Evolutionary conservation across 2,797 vertebrate genomes (phyloP), one percentile per base, ranked within the genome.

Genomic region (Tenualosa ilisha): DNA sequence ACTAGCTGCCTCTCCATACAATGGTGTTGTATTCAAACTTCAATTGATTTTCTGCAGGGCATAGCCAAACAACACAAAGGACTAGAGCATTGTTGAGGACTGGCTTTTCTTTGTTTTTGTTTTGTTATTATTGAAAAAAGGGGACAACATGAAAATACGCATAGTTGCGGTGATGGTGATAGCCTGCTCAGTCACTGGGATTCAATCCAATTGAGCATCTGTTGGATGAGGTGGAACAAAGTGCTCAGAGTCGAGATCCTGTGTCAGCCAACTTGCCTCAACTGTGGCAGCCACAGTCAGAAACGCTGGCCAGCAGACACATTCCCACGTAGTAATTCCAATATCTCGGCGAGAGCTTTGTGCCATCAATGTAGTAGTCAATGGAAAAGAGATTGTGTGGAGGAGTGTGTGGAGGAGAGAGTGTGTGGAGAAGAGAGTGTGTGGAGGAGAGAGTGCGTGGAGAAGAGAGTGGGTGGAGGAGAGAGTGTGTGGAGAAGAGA

Each of bases 201-300:
- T 31, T 72, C 65, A 15, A 72, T 72, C 65, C 65, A 72, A 72
- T 72, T 72, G 65, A 72, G 65, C 31, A 72, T 72, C 65, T 72
- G 65, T 37, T 11, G 65, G 31, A 72, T 72, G 65, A 37, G 65
- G 24, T 65, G 63, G 63, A 65, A 65, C 63, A 24, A 65, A 24
- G 26, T 37, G 12, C 63, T 65, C 26, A 9, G 63, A 65, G 63
- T 65, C 24, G 65, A 31, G 13, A 31, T 68, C 63, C 63, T 15
- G 12, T 31, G 63, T 31, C 65, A 15, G 65, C 65, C 65, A 37
- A 37, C 26, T 72, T 72, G 11, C 4, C 65, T 72, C 26, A 11
- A 37, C 11, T 15, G 65, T 72, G 65, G 65, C 65, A 37, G 65
- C 26, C 26, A 37, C 12, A 72, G 26, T 15, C 65, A 37, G 13